phyloP scores from a whole-genome alignment of 2,888 invertebrate species.

The Chymomyza amoena region DNA sequence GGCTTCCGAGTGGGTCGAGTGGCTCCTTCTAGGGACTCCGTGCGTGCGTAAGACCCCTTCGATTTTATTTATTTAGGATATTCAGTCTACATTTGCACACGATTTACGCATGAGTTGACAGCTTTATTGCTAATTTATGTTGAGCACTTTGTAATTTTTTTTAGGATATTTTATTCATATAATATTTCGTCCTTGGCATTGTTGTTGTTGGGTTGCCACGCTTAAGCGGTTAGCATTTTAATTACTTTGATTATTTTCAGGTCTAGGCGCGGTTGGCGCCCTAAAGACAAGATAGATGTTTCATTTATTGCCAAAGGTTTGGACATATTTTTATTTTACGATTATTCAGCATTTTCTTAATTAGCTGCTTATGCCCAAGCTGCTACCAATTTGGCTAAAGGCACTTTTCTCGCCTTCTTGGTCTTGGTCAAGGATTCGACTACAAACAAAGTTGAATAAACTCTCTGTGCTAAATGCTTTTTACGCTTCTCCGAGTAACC shows the following conservation, averaged over 20 bases:
- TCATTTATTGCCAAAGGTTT: neutral
- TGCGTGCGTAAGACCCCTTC: neutral
- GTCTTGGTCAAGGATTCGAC: neutral
- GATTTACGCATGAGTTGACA: slow-evolving; percentile 60
- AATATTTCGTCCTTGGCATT: neutral
- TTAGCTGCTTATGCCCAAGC: slow-evolving; percentile 43
- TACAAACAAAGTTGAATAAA: slow-evolving; percentile 33
- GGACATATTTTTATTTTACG: slow-evolving; percentile 10
- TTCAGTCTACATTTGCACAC: slow-evolving; percentile 2
- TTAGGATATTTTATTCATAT: neutral
- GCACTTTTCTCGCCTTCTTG: neutral
- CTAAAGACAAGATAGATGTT: slow-evolving; percentile 25
- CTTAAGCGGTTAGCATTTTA: slow-evolving; percentile 16
- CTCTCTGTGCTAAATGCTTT: slow-evolving; percentile 6
- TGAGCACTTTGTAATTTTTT: slow-evolving; percentile 19
- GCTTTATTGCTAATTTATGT: slow-evolving; percentile 63
- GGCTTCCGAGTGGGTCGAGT: slow-evolving; percentile 37
- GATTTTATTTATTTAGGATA: slow-evolving; percentile 50
- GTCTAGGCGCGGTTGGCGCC: slow-evolving; percentile 29
- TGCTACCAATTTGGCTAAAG: slow-evolving; percentile 1
- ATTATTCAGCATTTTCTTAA: slow-evolving; percentile 45
- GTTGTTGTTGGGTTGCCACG: neutral
- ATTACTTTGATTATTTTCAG: neutral
- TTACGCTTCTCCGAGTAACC: neutral
- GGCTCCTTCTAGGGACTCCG: neutral